Conservation (phyloP, 2,888 invertebrate species). For the Barypeithes pellucidus region DNA sequence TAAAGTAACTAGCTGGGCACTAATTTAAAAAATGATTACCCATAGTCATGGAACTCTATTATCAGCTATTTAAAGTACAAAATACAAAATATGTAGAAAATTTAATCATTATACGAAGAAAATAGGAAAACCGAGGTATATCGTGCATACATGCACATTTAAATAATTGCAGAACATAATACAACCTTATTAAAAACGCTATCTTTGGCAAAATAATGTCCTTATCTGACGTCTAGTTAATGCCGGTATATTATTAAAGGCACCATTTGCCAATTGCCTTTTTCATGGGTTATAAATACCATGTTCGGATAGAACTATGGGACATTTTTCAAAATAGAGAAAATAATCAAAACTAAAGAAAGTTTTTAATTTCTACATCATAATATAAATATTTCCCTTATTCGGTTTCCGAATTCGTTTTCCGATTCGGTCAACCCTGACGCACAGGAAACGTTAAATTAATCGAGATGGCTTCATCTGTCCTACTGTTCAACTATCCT, state of each 20-base stretch:
- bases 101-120: conserved; percentile 17
- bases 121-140: conserved; percentile 18
- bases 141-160: conserved; percentile 42
- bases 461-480: no score
- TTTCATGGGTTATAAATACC: conserved; percentile 11
- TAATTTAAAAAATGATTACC: neutral
- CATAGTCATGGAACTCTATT: neutral
- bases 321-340: no score
- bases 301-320: no score
- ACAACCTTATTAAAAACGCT: conserved; percentile 31
- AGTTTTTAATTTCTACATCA: no score
- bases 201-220: conserved; percentile 35
- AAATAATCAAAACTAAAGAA: no score
- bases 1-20: neutral
- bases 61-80: conserved; percentile 23
- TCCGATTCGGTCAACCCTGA: no score
- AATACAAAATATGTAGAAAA: conserved; percentile 9
- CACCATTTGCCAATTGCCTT: conserved; percentile 32
- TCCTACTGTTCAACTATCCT: no score
- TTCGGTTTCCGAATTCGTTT: no score
- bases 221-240: conserved; percentile 36
- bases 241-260: conserved; percentile 32
- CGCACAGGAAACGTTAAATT: no score
- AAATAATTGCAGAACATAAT: conserved; percentile 37
- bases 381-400: no score